Conservation (phyloP, 2,797 vertebrate genomes). For the Rhinoraja longicauda region DNA sequence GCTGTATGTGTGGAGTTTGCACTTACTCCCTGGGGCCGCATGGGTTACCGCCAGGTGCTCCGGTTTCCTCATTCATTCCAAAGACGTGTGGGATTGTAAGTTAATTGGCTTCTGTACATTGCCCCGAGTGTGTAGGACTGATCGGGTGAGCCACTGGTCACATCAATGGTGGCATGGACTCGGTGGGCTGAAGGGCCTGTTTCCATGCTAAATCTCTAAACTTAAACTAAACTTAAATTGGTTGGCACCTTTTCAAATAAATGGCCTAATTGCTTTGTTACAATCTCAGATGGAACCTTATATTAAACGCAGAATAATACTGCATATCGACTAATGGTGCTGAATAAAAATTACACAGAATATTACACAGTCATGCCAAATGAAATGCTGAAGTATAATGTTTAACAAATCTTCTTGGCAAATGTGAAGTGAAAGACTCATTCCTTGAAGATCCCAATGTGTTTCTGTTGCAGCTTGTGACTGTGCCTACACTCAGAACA, state of each 20-base stretch:
- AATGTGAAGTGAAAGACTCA: not conserved
- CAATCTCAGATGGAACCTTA: not conserved
- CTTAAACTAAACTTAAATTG: not conserved
- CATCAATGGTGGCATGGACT: no score
- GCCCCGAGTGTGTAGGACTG: no score
- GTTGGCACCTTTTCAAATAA: not conserved
- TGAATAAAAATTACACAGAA: not conserved
- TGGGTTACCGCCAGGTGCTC: no score
- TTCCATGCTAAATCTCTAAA: no score
- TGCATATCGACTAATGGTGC: not conserved
- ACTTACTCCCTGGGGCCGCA: no score
- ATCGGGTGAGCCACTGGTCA: no score
- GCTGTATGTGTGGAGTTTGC: no score
- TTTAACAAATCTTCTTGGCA: constrained; percentile 23
- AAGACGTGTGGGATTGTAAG: no score
- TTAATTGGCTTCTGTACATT: no score
- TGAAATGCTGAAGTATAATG: not conserved
- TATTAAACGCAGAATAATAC: not conserved
- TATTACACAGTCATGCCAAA: not conserved
- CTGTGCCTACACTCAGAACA: constrained; percentile 77
- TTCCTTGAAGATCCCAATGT: not conserved
- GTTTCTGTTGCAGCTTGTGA: constrained; percentile 65
- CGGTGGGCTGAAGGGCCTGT: no score
- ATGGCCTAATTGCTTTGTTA: not conserved
- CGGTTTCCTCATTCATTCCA: no score